Conservation (phyloP, 2,797 vertebrate genomes). For the Podarcis lilfordi region DNA sequence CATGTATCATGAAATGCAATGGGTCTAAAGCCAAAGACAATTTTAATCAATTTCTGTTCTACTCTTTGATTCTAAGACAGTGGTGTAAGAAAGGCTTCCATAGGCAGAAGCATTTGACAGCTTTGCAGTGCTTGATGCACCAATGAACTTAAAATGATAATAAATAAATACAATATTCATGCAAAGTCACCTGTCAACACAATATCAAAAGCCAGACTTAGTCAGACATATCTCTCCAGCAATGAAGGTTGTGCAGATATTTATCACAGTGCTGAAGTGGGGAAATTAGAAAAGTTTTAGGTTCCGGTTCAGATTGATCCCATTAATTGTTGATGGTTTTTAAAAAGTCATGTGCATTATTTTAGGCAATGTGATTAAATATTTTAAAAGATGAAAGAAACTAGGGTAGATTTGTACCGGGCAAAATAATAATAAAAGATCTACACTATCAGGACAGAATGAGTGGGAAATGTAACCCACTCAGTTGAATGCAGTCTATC, state of each 20-base stretch:
- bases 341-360: not conserved
- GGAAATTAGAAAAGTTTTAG: not conserved
- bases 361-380: not conserved
- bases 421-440: not conserved
- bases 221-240: not conserved
- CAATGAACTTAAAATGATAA: constrained; percentile 36
- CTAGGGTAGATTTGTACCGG: not conserved
- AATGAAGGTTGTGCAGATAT: not conserved
- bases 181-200: not conserved
- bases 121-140: constrained; percentile 11
- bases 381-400: not conserved
- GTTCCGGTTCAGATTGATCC: not conserved
- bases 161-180: constrained; percentile 25
- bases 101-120: not conserved
- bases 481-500: not conserved
- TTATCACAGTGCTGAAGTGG: not conserved
- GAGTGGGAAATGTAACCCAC: not conserved
- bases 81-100: not conserved
- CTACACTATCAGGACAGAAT: not conserved
- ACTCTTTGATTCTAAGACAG: constrained; percentile 23
- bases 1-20: constrained; percentile 5
- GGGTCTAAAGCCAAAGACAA: constrained; percentile 6
- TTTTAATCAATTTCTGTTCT: constrained; percentile 35
- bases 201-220: not conserved
- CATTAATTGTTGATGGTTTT: not conserved